Percentiles rank a stretch among this genome's conserved stretches.
Evolutionary conservation across 2,888 invertebrate genomes (phyloP).

Genomic region (Athalia rosae): DNA sequence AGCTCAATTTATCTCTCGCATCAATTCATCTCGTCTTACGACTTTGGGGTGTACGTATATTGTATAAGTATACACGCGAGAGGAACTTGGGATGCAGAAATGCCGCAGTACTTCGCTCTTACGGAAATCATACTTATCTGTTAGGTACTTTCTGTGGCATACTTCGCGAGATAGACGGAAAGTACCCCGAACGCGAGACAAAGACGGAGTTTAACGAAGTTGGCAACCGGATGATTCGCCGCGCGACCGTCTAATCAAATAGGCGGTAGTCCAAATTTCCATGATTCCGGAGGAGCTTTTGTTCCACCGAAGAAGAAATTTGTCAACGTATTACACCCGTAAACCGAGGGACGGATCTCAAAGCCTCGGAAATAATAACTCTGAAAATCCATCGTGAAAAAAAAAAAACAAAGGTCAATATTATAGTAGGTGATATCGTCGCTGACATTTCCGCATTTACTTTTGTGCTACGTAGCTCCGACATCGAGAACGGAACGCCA

Average conservation of each 20-base stretch:
- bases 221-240: slow-evolving; percentile 33
- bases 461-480: slow-evolving; percentile 4
- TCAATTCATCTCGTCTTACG: no score
- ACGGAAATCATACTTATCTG: slow-evolving; percentile 1
- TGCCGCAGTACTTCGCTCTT: slow-evolving; percentile 44
- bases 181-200: slow-evolving; percentile 43
- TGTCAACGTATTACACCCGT: slow-evolving; percentile 18
- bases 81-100: neutral
- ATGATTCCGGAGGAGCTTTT: slow-evolving; percentile 46
- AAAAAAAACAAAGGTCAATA: no score
- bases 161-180: slow-evolving; percentile 47
- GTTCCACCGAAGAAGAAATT: slow-evolving; percentile 52
- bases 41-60: no score
- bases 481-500: slow-evolving; percentile 6
- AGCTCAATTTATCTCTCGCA: neutral
- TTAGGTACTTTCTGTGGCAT: neutral
- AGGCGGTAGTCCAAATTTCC: slow-evolving; percentile 51
- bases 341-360: slow-evolving; percentile 15
- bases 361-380: slow-evolving; percentile 25
- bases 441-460: neutral
- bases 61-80: neutral
- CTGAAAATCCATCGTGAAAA: neutral
- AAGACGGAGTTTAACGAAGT: slow-evolving; percentile 35
- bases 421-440: no score
- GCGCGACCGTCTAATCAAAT: slow-evolving; percentile 58